Percentiles rank a stretch among this genome's conserved stretches.
phyloP scores from a whole-genome alignment of 1,140 invertebrate genomes.

The Drosophila murphyi region DNA sequence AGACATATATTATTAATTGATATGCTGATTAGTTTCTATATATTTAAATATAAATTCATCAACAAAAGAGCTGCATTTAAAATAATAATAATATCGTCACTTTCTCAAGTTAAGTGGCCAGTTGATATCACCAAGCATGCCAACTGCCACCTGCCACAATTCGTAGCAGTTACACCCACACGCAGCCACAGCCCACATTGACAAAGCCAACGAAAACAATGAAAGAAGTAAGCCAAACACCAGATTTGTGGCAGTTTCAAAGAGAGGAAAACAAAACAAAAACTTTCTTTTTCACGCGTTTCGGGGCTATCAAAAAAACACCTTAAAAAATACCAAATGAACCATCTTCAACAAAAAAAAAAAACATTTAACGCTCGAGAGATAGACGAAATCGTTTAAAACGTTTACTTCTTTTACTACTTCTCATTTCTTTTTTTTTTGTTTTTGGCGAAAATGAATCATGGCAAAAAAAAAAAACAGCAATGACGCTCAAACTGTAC shows the following conservation, averaged over 20 bases:
- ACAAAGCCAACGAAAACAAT: constrained; percentile 12
- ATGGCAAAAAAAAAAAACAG: constrained; percentile 45
- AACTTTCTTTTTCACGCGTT: constrained; percentile 84
- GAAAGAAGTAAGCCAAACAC: constrained; percentile 34
- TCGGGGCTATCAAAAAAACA: constrained; percentile 62
- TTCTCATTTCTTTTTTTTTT: background rate
- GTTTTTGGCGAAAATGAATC: constrained; percentile 64
- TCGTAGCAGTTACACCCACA: constrained; percentile 1
- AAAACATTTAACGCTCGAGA: constrained; percentile 45
- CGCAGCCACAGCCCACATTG: constrained; percentile 55
- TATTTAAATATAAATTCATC: too few relatives aligned
- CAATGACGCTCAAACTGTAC: constrained; percentile 66
- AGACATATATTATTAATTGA: constrained; percentile 58
- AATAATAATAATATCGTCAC: constrained; percentile 45
- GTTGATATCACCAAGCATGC: background rate
- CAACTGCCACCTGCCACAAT: constrained; percentile 36
- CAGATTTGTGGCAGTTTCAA: constrained; percentile 62
- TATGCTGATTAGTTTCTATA: constrained; percentile 50
- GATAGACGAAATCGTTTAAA: constrained; percentile 33
- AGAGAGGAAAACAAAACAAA: constrained; percentile 20
- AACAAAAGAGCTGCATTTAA: constrained; percentile 4
- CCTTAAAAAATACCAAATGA: constrained; percentile 29
- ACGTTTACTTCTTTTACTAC: background rate
- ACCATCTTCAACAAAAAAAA: constrained; percentile 36
- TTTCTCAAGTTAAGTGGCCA: constrained; percentile 54